Evolutionary conservation across 2,797 vertebrate species (phyloP), one percentile per base, ranked within the genome.

Genomic region (Hippoglossus hippoglossus): DNA sequence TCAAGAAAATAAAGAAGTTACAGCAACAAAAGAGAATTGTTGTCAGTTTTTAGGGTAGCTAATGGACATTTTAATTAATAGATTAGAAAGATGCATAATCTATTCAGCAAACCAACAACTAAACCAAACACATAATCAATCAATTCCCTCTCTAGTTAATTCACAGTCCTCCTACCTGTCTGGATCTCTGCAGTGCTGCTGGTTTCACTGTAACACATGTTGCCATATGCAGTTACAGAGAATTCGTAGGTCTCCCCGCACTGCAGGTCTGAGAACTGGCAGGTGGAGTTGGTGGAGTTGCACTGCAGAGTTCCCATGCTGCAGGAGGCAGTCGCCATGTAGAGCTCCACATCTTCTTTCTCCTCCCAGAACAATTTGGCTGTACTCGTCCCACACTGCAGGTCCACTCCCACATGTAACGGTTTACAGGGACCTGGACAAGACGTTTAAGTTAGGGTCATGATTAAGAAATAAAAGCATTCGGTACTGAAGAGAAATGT

Each of bases 341-440:
- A 95, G 19, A 84, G 63, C 56, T 88, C 51, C 67, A 92, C 92
- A 18, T 73, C 87, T 0, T 86, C 70, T 0, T 44, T 67, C 28
- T 83, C 64, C 31, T 90, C 87, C 95, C 95, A 95, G 71, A 75
- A 71, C 69, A 95, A 24, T 18, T 61, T 41, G 13, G 92, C 94
- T 0, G 84, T 89, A 9, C 51, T 68, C 0, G 74, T 87, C 24
- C 88, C 90, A 54, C 94, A 95, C 49, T 72, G 50, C 57, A 93
- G 68, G 65, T 94, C 82, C 31, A 89, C 93, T 3, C 74, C 91
- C 10, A 95, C 78, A 3, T 11, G 71, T 59, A 58, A 1, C 2
- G 94, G 94, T 47, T 77, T 63, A 67, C 95, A 96, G 9, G 94
- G 95, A 16, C 90, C 95, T 96, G 81, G 11, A 71, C 12, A 3